A percentile compares a stretch with the other conserved stretches of the same genome.
These are phyloP conservation scores for Psittacula echo DNA, from an alignment of 2,797 vertebrate genomes.

Conservation along the genomic window DNA sequence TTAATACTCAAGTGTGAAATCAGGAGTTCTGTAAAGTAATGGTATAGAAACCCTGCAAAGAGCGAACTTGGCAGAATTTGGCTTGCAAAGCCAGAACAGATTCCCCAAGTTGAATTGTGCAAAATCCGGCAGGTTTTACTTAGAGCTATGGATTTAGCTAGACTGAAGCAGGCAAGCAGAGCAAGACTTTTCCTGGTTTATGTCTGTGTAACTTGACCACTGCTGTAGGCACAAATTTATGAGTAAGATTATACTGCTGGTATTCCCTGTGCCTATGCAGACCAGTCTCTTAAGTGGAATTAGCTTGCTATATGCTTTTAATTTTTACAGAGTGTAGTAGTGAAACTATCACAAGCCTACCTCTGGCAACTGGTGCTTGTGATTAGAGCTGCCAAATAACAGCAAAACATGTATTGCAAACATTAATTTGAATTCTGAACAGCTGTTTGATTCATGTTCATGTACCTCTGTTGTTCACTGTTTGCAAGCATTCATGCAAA, in stretches of 20 bases:
- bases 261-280: not conserved
- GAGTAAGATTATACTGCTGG: not conserved
- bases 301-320: not conserved
- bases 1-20: conserved; percentile 52
- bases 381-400: conserved; percentile 54
- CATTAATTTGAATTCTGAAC: conserved; percentile 65
- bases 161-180: not conserved
- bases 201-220: not conserved
- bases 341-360: conserved; percentile 21
- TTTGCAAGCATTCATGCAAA: conserved; percentile 66
- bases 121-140: not conserved
- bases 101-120: not conserved
- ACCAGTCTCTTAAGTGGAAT: not conserved
- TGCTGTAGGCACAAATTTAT: not conserved
- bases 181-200: not conserved
- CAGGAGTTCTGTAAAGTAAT: conserved; percentile 4
- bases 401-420: conserved; percentile 53
- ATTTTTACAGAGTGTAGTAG: not conserved
- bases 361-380: conserved; percentile 44
- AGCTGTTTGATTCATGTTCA: conserved; percentile 59
- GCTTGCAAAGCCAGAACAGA: not conserved
- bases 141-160: not conserved
- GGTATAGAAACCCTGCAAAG: conserved; percentile 27
- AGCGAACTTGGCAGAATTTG: conserved; percentile 28
- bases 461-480: conserved; percentile 61